These are phyloP conservation scores for Seira ritae DNA, from an alignment of 2,888 invertebrate genomes.

Conservation along the genomic window DNA sequence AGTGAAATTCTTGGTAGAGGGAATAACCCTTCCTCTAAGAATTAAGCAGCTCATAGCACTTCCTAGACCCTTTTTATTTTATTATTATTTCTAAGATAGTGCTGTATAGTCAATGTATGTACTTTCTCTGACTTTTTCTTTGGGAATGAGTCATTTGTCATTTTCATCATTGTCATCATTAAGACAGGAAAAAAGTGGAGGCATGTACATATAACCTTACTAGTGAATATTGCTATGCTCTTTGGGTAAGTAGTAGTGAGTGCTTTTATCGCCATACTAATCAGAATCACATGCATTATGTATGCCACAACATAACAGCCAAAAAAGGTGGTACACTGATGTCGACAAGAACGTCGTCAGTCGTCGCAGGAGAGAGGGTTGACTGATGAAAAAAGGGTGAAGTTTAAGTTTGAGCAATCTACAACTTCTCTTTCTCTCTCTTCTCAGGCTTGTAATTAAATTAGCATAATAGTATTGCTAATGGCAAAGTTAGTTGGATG, in stretches of 20 bases:
- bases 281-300: not conserved
- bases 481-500: constrained; percentile 44
- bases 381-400: not conserved
- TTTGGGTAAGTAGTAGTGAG: no score
- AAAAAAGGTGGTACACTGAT: not conserved
- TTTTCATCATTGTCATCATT: constrained; percentile 43
- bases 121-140: constrained; percentile 4
- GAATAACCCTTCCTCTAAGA: no score
- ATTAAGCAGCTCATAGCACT: no score
- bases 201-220: constrained; percentile 3
- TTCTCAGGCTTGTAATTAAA: constrained; percentile 41
- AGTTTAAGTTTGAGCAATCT: constrained; percentile 33
- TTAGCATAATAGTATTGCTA: constrained; percentile 58
- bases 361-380: no score
- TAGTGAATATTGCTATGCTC: not conserved
- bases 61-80: no score
- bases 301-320: not conserved
- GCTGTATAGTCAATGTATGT: not conserved
- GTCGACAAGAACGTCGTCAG: not conserved
- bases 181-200: constrained; percentile 5
- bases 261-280: not conserved
- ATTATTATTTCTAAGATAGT: no score
- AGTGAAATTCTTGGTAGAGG: no score
- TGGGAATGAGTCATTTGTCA: constrained; percentile 51
- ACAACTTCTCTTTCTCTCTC: constrained; percentile 25